These are phyloP conservation scores for Quadroppia sp. DNA, from an alignment of 2,888 invertebrate species.

Conservation along the genomic window DNA sequence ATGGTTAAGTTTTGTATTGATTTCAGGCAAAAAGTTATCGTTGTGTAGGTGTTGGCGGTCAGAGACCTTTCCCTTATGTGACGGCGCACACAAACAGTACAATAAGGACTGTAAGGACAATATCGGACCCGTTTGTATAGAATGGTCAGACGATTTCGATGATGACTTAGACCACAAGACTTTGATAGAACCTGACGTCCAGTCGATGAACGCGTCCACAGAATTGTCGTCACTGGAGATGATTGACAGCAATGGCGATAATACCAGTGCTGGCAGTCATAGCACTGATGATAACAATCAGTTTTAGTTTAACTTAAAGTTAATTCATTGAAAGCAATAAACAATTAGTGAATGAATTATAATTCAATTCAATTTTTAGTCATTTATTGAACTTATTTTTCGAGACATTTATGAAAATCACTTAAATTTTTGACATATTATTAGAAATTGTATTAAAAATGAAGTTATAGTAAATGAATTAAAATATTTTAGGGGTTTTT, in stretches of 20 bases:
- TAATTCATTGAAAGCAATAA: too few relatives aligned
- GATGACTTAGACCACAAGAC: not conserved
- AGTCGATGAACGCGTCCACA: constrained; percentile 27
- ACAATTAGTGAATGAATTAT: too few relatives aligned
- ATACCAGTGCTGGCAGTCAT: constrained; percentile 1
- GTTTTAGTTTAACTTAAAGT: too few relatives aligned
- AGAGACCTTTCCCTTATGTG: constrained; percentile 40
- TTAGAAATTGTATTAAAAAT: too few relatives aligned
- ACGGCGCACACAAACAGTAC: constrained; percentile 40
- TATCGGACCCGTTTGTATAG: constrained; percentile 33
- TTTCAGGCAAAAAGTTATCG: constrained; percentile 38
- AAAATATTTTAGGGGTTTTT: too few relatives aligned
- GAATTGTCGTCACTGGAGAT: constrained; percentile 39
- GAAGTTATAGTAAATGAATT: too few relatives aligned
- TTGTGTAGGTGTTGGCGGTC: constrained; percentile 42
- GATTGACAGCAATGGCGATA: constrained; percentile 39
- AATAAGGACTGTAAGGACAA: constrained; percentile 39
- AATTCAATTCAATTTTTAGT: too few relatives aligned
- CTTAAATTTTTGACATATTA: too few relatives aligned
- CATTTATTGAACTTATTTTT: too few relatives aligned
- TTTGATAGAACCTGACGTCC: not conserved
- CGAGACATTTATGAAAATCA: too few relatives aligned
- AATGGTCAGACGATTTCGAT: constrained; percentile 24
- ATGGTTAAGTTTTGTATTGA: not conserved
- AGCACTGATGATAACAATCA: not conserved